phyloP scores from a whole-genome alignment of 2,113 vertebrate species.

The Hippolais icterina region DNA sequence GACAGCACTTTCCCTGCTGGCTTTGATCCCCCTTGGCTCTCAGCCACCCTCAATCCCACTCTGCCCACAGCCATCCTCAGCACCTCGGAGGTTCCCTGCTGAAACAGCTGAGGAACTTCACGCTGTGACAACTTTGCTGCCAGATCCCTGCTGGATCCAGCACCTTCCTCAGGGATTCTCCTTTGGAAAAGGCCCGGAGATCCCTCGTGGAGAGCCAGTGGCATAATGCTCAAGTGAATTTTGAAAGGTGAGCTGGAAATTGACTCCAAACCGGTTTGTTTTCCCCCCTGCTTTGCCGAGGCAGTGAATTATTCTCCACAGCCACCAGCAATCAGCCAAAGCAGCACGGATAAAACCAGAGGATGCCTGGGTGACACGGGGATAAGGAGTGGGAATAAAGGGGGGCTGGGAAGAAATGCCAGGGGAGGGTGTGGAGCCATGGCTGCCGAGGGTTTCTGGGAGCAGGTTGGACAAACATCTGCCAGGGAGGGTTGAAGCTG shows the following conservation, averaged over 20 bases:
- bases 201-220: not conserved
- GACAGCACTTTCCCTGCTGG: fast-evolving
- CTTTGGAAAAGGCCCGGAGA: not conserved
- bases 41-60: not conserved
- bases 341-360: fast-evolving
- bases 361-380: not conserved
- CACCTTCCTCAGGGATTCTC: not conserved
- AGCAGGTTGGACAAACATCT: not conserved
- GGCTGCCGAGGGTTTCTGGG: fast-evolving
- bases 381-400: fast-evolving
- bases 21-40: not conserved
- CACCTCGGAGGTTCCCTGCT: fast-evolving
- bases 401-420: not conserved
- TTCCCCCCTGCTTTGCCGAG: not conserved
- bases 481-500: not conserved
- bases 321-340: not conserved
- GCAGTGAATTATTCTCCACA: not conserved
- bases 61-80: not conserved
- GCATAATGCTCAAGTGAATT: not conserved
- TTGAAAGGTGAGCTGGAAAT: not conserved
- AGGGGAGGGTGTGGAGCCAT: not conserved
- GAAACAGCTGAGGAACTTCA: not conserved
- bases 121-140: fast-evolving
- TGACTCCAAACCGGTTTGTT: not conserved
- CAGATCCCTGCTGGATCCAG: not conserved